Conservation (phyloP, 2,888 invertebrate species). For the Tipula vernalis region DNA sequence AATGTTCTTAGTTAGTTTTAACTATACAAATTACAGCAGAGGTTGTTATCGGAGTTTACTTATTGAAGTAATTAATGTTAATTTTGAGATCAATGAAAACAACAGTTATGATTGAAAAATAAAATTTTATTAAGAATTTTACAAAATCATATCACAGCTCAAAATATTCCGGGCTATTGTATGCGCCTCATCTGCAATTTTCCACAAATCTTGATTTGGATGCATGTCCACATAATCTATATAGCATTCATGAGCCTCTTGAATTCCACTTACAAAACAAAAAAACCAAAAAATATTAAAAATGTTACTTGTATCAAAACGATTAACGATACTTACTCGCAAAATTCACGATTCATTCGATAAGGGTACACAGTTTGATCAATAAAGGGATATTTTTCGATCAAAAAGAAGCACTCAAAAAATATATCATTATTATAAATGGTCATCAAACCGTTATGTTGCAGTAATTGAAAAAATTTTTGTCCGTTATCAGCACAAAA, state of each 20-base stretch:
- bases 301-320: background rate
- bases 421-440: background rate
- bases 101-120: too few species aligned
- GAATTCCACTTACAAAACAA: background rate
- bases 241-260: background rate
- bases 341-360: background rate
- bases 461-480: background rate
- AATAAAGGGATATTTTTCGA: background rate
- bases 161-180: background rate
- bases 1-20: background rate
- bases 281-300: too few species aligned
- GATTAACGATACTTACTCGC: background rate
- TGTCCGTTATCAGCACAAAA: background rate
- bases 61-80: too few species aligned
- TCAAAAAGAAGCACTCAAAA: background rate
- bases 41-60: too few species aligned
- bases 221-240: background rate
- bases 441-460: background rate
- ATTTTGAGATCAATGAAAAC: too few species aligned
- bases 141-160: background rate
- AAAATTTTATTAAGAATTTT: background rate
- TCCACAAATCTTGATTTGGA: background rate
- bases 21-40: too few species aligned
- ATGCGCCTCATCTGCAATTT: background rate
- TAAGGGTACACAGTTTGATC: background rate